Base-by-base conservation (phyloP, 2,888 invertebrate species). In the Stenichneumon culpator region DNA sequence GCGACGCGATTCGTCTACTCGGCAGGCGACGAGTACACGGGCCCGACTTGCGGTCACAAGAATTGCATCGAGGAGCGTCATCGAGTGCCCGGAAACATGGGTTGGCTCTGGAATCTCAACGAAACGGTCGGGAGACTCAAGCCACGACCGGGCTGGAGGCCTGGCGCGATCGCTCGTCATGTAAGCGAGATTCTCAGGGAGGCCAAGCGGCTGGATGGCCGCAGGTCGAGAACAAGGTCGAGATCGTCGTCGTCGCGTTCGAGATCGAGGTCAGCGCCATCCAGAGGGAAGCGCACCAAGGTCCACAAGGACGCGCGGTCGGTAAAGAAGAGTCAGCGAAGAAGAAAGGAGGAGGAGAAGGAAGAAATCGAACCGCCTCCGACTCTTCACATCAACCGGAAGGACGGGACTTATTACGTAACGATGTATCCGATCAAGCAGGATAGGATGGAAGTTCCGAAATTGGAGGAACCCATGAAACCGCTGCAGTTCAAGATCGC, bases 351-450 rank as follows among this genome's bases (percentile, higher is more conserved):
- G 1, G 86, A 84, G 0, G 88, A 85, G 16, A 87, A 89, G 82
- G 82, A 91, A 85, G 89, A 89, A 7, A 4, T 74, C 1, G 91
- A 92, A 39, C 89, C 88, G 32, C 93, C 93, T 6, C 93, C 94
- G 3, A 94, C 94, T 6, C 87, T 94, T 19, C 93, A 92, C 47
- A 89, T 94, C 67, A 90, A 92, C 28, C 90, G 94, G 16, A 92
- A 91, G 81, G 91, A 94, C 68, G 94, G 94, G 6, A 91, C 90
- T 36, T 94, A 94, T 86, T 92, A 93, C 87, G 91, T 94, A n/a
- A 93, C 93, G 0, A 93, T 94, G 94, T 93, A 93, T 85, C 94
- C 94, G n/a, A 92, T 94, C 22, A 91, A 89, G 47, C 90, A 90
- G 72, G 93, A 93, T 47, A 87, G 77, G 0, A 70, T 83, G 68